phyloP scores from a whole-genome alignment of 2,797 vertebrate genomes.

The Acrossocheilus fasciatus region DNA sequence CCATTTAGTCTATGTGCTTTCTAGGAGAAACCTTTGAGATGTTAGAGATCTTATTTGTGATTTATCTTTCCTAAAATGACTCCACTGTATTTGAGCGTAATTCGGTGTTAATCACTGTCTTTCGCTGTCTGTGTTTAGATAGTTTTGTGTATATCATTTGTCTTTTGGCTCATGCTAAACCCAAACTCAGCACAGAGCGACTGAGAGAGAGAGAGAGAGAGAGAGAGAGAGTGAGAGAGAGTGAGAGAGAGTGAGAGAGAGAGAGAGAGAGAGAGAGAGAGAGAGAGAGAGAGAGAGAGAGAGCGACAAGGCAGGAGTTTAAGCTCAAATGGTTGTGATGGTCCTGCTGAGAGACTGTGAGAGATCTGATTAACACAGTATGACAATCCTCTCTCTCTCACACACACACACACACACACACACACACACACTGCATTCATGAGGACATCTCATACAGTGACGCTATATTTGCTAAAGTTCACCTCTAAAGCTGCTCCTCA shows the following conservation, averaged over 20 bases:
- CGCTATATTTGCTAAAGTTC: background rate
- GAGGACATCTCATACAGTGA: background rate
- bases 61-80: background rate
- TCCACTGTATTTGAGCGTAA: background rate
- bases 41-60: background rate
- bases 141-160: background rate
- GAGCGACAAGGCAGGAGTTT: background rate
- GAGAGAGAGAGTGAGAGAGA: background rate
- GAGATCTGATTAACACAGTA: background rate
- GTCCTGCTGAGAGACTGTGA: slow-evolving; percentile 10
- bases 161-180: background rate
- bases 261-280: background rate
- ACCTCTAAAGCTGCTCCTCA: background rate
- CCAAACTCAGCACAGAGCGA: background rate
- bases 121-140: background rate
- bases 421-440: background rate
- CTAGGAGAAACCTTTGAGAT: background rate
- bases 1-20: background rate
- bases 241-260: background rate
- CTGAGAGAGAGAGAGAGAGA: background rate
- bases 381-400: background rate
- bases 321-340: background rate
- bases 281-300: background rate
- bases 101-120: background rate
- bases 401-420: background rate